Evolutionary conservation across 2,797 vertebrate species (phyloP), one percentile per base, ranked within the genome.

Genomic region (Harpagifer antarcticus): DNA sequence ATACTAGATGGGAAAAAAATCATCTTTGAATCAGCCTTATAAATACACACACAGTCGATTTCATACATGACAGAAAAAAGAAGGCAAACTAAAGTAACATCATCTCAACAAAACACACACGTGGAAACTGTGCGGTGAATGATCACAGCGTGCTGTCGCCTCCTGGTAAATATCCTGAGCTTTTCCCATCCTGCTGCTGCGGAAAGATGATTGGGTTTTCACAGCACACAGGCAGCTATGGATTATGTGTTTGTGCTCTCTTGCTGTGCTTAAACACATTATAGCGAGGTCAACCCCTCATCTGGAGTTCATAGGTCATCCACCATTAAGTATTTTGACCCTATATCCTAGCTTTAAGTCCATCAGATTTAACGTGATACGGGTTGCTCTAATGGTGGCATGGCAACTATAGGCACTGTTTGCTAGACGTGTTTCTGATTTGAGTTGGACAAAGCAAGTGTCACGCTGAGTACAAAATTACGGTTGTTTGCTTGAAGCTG

Each of bases 231-330:
- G 64, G 48, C 71, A 63, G 85, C 79, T 72, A 79, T 87, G 81
- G 88, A 88, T 88, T 87, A 90, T 85, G 71, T 4, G 75, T 75
- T 79, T 54, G 74, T 59, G 27, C 63, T n/a, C 37, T 44, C 53
- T 71, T 40, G 44, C 67, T 62, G 13, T 49, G 75, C 11, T 13
- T 76, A 71, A 23, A 52, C 16, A 58, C 50, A 79, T 64, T 37
- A 72, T 58, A 72, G 74, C 58, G 45, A 59, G 76, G 63, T 83
- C 88, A 82, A 75, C 63, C 72, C 40, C 62, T 74, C 55, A 49
- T 27, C 68, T 40, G 50, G 44, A 61, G 61, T 69, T 76, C 47
- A 68, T 78, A 47, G 61, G 50, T 64, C 76, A 50, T 55, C 67
- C 14, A 15, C 67, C 31, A 52, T 31, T 12, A 54, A 16, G 43